Conservation (phyloP, 2,113 vertebrate species). For the Ovis aries region ARS-UI_Ramb_v3.0 NC_056057.1:32118001-32118500, state of each 20-base stretch:
- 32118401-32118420: not conserved
- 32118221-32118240: not conserved
- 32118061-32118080: not conserved
- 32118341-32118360: not conserved
- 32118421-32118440: not conserved
- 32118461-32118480: not conserved
- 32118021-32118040: not conserved
- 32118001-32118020: not conserved
- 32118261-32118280: not conserved
- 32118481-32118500: accelerated
- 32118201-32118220: not conserved
- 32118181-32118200: not conserved
- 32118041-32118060: not conserved
- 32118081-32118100: not conserved
- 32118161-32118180: not conserved
- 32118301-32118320: not conserved
- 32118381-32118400: not conserved
- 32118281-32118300: not conserved
- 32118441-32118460: not conserved
- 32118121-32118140: not conserved
- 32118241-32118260: not conserved
- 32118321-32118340: not conserved
- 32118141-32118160: not conserved
- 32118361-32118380: not conserved
- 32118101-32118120: not conserved